Percentiles rank a stretch among this genome's conserved stretches.
Conservation (phyloP, 2,888 invertebrate species). For the Drosophila lutescens region DNA sequence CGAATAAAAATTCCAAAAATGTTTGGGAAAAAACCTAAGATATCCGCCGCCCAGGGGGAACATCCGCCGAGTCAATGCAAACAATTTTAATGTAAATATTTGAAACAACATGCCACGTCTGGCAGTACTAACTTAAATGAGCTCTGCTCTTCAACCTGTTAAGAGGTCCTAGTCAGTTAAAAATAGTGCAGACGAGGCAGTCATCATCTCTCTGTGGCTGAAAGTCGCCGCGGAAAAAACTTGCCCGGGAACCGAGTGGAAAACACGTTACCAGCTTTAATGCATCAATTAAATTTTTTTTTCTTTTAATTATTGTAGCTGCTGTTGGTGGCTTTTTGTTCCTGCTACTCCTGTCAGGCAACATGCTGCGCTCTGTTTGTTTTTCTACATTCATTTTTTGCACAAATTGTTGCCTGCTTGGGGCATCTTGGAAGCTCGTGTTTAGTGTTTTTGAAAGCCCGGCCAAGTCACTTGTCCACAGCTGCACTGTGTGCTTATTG, state of each 20-base stretch:
- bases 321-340: conserved; percentile 64
- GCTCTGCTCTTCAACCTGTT: conserved; percentile 42
- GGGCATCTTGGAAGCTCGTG: conserved; percentile 54
- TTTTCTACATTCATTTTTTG: conserved; percentile 52
- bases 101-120: conserved; percentile 52
- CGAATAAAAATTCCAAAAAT: conserved; percentile 29
- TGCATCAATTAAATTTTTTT: conserved; percentile 79
- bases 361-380: conserved; percentile 62
- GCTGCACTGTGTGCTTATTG: conserved; percentile 69
- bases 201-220: conserved; percentile 43
- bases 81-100: conserved; percentile 77
- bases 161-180: conserved; percentile 53
- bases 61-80: conserved; percentile 35
- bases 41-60: conserved; percentile 34
- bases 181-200: conserved; percentile 63
- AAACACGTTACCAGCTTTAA: conserved; percentile 74
- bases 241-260: conserved; percentile 45
- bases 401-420: conserved; percentile 45
- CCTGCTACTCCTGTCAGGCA: conserved; percentile 61
- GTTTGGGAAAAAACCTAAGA: conserved; percentile 9
- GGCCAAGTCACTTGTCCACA: conserved; percentile 58
- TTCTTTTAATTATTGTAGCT: conserved; percentile 73
- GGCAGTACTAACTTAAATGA: conserved; percentile 57
- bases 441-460: conserved; percentile 69
- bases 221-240: conserved; percentile 39